Base-by-base conservation (phyloP, 2,888 invertebrate genomes). In the Agrypnus murinus region DNA sequence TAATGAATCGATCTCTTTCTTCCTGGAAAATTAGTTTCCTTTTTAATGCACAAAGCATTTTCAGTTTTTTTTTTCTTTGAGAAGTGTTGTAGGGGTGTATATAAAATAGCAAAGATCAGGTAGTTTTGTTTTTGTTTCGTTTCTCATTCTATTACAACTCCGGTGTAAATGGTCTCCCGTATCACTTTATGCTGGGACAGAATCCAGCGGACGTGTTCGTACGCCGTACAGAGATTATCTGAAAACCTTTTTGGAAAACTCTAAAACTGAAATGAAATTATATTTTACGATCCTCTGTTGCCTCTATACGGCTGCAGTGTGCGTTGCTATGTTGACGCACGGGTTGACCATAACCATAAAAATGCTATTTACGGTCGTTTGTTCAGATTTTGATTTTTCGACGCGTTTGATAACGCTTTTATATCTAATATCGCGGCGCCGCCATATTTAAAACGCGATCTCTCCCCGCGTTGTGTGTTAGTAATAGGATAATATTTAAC, bases 261-360 rank as follows among this genome's bases (percentile, higher is more conserved):
- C 74, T 75, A 75, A 76, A 76, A 71, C 74, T 71, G 72, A 75
- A 77, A 77, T 77, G 76, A 76, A 77, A 77, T 77, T 77, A 76
- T 76, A 75, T 76, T 77, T 77, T 77, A 77, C 68, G 74, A 68
- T 65, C 71, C 59, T 50, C 46, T 62, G 65, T 69, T 69, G 72
- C 63, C 65, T 45, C 65, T 68, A 72, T 64, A 65, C 46, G 67
- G 67, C 68, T 72, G 62, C 65, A 65, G 63, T 68, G 70, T n/a
- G 25, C 67, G 73, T 55, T 70, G 72, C 63, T 66, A 71, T 67
- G 71, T 65, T 69, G 71, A 67, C 71, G 74, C 72, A 71, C 64
- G 71, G 74, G 71, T 63, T 70, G 67, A 72, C 73, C 71, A 76
- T 75, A 75, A 74, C 73, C 74, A 75, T 77, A 77, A 77, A 76